Percentiles rank a stretch among this genome's conserved stretches.
Evolutionary conservation across 2,113 vertebrate species (phyloP).

Genomic region (Syngnathus scovelli): DNA sequence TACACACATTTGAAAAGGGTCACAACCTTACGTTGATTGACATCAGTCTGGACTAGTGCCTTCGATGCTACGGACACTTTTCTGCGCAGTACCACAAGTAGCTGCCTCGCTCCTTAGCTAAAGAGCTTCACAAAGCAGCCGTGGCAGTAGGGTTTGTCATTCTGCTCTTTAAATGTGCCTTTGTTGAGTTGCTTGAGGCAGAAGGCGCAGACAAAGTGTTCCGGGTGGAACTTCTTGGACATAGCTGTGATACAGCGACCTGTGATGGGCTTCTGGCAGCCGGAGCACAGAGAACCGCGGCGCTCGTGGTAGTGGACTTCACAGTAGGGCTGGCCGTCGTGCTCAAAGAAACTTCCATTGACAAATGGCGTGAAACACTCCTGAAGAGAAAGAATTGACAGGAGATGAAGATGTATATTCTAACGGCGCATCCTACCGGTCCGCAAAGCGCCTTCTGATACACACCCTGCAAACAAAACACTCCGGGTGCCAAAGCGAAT

Average conservation of each 20-base stretch:
- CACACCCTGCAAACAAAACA: constrained; percentile 98
- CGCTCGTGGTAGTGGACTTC: constrained; percentile 97
- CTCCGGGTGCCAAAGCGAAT: constrained; percentile 93
- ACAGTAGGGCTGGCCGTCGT: constrained; percentile 95
- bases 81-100: not conserved
- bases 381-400: constrained; percentile 55
- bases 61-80: constrained; percentile 21
- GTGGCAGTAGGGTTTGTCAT: constrained; percentile 98
- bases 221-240: constrained; percentile 96
- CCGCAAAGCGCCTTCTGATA: constrained; percentile 5
- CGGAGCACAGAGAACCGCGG: constrained; percentile 91
- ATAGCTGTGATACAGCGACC: constrained; percentile 98
- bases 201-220: constrained; percentile 99
- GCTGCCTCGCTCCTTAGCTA: constrained; percentile 72
- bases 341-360: constrained; percentile 97
- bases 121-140: constrained; percentile 98
- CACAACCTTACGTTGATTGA: constrained; percentile 18
- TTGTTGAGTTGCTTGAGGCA: constrained; percentile 99
- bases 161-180: constrained; percentile 99
- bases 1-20: constrained; percentile 30
- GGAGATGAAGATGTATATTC: not conserved
- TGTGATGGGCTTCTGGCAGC: constrained; percentile 98
- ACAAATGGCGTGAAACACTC: constrained; percentile 96
- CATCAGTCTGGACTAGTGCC: constrained; percentile 4
- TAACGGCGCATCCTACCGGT: no score